Conservation (phyloP, 2,797 vertebrate species). For the Delichon dasypus region DNA sequence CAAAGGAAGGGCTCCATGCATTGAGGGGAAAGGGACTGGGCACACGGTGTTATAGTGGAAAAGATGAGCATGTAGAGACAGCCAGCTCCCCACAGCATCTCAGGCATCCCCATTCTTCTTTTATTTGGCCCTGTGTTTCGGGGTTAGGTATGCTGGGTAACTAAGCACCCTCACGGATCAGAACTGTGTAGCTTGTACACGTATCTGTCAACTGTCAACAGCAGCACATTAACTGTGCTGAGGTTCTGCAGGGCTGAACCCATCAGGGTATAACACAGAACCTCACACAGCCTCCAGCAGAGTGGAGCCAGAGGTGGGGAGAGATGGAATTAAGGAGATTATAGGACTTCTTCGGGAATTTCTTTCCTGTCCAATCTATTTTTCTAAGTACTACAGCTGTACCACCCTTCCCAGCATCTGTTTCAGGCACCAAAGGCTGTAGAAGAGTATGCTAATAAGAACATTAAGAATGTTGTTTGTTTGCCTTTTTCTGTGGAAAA, state of each 20-base stretch:
- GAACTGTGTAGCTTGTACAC: background rate
- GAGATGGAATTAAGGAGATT: background rate
- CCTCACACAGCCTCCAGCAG: background rate
- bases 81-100: background rate
- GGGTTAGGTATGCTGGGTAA: background rate
- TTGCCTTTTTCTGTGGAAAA: slow-evolving; percentile 41
- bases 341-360: background rate
- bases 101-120: background rate
- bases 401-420: background rate
- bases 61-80: background rate
- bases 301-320: background rate
- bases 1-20: background rate
- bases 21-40: background rate
- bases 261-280: background rate
- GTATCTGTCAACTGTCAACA: background rate
- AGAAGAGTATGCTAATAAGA: background rate
- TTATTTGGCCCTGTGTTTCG: background rate
- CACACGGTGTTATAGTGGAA: background rate
- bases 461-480: slow-evolving; percentile 15
- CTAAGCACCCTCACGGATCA: background rate
- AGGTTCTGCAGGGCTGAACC: background rate
- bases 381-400: background rate
- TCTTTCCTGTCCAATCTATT: background rate
- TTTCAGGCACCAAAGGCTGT: background rate
- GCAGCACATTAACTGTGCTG: background rate